Evolutionary conservation across 1,140 invertebrate genomes (phyloP).

Genomic region (Drosophila tropicalis): DNA sequence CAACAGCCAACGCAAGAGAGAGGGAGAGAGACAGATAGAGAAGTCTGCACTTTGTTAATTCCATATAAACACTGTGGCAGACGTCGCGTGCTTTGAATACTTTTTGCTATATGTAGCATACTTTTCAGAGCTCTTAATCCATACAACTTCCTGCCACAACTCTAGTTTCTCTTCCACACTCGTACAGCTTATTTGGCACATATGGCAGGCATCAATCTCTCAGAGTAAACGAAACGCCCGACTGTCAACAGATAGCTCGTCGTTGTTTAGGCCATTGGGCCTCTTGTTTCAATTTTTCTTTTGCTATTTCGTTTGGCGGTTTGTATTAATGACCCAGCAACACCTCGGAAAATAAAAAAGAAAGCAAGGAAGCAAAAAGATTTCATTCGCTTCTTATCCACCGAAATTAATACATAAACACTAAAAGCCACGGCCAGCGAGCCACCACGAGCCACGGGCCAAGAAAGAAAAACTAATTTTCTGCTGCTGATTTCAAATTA

Average conservation of each 20-base stretch:
- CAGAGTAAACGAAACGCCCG: neutral
- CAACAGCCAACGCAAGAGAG: neutral
- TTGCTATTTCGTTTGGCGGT: conserved; percentile 15
- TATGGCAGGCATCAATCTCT: conserved; percentile 50
- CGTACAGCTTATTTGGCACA: conserved; percentile 14
- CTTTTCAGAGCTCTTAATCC: conserved; percentile 16
- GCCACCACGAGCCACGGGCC: conserved; percentile 13
- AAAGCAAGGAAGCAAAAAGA: neutral
- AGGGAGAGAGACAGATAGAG: neutral
- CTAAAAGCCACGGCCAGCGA: conserved; percentile 43
- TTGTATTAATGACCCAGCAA: conserved; percentile 40
- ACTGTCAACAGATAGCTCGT: conserved; percentile 38
- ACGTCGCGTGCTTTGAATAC: neutral
- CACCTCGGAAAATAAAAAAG: conserved; percentile 17
- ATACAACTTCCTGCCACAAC: conserved; percentile 7
- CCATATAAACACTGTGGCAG: conserved; percentile 54
- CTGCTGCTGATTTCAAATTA: conserved; percentile 82
- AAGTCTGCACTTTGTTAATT: conserved; percentile 50
- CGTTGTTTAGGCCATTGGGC: conserved; percentile 17
- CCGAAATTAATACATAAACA: conserved; percentile 38
- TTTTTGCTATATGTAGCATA: conserved; percentile 22
- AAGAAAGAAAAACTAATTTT: conserved; percentile 78
- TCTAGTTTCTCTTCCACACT: neutral
- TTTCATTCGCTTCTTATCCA: neutral
- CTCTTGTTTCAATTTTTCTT: conserved; percentile 34